Evolutionary conservation across 2,888 invertebrate genomes (phyloP).

Genomic region (Thymelicus sylvestris): DNA sequence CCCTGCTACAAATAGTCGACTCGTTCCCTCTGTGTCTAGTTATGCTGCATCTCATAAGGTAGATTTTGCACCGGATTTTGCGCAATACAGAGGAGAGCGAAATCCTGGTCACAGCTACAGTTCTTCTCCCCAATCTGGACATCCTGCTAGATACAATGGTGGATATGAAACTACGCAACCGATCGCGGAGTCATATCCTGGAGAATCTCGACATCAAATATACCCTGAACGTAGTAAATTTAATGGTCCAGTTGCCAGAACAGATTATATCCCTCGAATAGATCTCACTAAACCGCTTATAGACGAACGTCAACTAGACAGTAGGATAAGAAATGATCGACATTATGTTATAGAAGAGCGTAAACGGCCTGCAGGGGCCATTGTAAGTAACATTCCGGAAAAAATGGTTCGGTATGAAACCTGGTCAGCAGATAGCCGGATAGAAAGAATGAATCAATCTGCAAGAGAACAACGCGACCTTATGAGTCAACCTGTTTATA

Average conservation of each 20-base stretch:
- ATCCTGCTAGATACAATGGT: constrained; percentile 67
- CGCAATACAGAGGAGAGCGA: constrained; percentile 76
- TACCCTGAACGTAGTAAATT: constrained; percentile 70
- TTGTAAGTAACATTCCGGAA: constrained; percentile 79
- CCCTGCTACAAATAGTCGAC: constrained; percentile 61
- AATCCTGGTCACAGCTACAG: constrained; percentile 56
- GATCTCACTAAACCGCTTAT: constrained; percentile 71
- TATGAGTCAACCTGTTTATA: constrained; percentile 76
- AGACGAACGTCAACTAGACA: constrained; percentile 67
- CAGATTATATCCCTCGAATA: constrained; percentile 76
- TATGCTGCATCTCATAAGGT: constrained; percentile 87
- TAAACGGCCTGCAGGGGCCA: constrained; percentile 71
- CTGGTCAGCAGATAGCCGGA: constrained; percentile 75
- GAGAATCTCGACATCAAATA: constrained; percentile 68
- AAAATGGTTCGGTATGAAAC: constrained; percentile 78
- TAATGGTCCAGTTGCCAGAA: constrained; percentile 55
- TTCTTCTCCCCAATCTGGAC: constrained; percentile 55
- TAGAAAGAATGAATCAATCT: constrained; percentile 69
- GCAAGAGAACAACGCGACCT: constrained; percentile 74
- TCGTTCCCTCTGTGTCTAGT: constrained; percentile 53
- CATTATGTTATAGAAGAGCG: constrained; percentile 74
- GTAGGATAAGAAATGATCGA: constrained; percentile 71
- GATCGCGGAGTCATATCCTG: constrained; percentile 60
- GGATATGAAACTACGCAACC: constrained; percentile 63
- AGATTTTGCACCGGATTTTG: constrained; percentile 91